Percentiles rank a stretch among this genome's conserved stretches.
Conservation (phyloP, 30 jellyfish, hydroid and myxozoan genomes). For the Cassiopea xamachana region DNA sequence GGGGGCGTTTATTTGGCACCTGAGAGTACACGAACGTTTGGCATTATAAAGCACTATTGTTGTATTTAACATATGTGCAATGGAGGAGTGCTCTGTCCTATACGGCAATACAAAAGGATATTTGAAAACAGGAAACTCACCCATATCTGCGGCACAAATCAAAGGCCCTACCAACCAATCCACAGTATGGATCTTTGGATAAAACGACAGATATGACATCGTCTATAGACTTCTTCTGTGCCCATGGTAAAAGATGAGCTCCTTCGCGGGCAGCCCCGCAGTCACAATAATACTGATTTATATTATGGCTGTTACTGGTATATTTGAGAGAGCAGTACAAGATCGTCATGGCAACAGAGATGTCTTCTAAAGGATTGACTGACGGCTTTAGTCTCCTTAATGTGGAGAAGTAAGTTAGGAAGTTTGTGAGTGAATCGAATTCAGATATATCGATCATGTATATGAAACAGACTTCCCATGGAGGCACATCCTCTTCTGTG, state of each 20-base stretch:
- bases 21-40: too few relatives aligned
- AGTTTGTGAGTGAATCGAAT: slow-evolving; percentile 15
- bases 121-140: not conserved
- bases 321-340: slow-evolving; percentile 46
- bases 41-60: too few relatives aligned
- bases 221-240: slow-evolving; percentile 44
- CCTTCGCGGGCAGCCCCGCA: slow-evolving; percentile 74
- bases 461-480: slow-evolving; percentile 70
- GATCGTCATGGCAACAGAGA: slow-evolving; percentile 68
- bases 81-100: too few relatives aligned
- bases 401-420: slow-evolving; percentile 43
- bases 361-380: slow-evolving; percentile 24
- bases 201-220: slow-evolving; percentile 30
- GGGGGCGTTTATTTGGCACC: too few relatives aligned
- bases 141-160: slow-evolving; percentile 60
- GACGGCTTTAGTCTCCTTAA: slow-evolving; percentile 55
- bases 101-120: too few relatives aligned
- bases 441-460: slow-evolving; percentile 42
- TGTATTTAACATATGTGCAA: too few relatives aligned
- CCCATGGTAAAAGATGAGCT: slow-evolving; percentile 64
- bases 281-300: slow-evolving; percentile 40
- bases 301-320: slow-evolving; percentile 22
- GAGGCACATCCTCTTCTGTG: slow-evolving; percentile 59
- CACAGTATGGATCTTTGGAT: slow-evolving; percentile 35
- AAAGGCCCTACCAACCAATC: slow-evolving; percentile 33